Evolutionary conservation across 64 coral and sea anemone genomes (phyloP).

Genomic region (Pachyseris speciosa): DNA sequence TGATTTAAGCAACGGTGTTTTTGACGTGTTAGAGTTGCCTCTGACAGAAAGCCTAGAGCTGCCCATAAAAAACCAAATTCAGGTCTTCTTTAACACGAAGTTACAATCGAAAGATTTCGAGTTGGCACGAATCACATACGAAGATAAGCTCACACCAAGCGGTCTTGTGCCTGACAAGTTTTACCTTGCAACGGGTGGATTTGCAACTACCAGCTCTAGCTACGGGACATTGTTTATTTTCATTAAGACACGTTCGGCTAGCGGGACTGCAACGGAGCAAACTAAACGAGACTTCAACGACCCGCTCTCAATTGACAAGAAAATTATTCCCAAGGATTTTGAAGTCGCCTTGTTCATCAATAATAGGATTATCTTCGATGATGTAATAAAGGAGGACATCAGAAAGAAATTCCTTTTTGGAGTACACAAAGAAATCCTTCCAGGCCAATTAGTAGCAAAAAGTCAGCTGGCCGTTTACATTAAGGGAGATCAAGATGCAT

Average conservation of each 20-base stretch:
- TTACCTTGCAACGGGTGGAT: constrained; percentile 51
- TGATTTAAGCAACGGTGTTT: constrained; percentile 55
- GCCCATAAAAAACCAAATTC: constrained; percentile 30
- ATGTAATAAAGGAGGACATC: constrained; percentile 28
- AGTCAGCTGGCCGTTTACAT: constrained; percentile 45
- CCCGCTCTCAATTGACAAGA: constrained; percentile 48
- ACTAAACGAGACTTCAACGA: constrained; percentile 59
- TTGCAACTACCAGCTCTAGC: not conserved
- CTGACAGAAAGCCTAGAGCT: not conserved
- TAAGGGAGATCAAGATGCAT: constrained; percentile 16
- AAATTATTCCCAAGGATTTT: constrained; percentile 31
- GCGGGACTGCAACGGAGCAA: constrained; percentile 26
- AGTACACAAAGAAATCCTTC: constrained; percentile 19
- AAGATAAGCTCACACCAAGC: constrained; percentile 26
- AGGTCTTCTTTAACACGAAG: constrained; percentile 27
- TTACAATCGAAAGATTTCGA: constrained; percentile 31
- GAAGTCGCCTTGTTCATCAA: constrained; percentile 58
- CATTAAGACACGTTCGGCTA: constrained; percentile 33
- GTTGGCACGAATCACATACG: constrained; percentile 48
- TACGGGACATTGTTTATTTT: constrained; percentile 52
- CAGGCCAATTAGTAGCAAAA: constrained; percentile 2
- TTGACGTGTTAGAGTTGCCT: constrained; percentile 17
- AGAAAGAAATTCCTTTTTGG: constrained; percentile 1
- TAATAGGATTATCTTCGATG: constrained; percentile 54
- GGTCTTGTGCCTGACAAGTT: constrained; percentile 56